Evolutionary conservation across 2,797 vertebrate species (phyloP).

Genomic region (Karalla daura): DNA sequence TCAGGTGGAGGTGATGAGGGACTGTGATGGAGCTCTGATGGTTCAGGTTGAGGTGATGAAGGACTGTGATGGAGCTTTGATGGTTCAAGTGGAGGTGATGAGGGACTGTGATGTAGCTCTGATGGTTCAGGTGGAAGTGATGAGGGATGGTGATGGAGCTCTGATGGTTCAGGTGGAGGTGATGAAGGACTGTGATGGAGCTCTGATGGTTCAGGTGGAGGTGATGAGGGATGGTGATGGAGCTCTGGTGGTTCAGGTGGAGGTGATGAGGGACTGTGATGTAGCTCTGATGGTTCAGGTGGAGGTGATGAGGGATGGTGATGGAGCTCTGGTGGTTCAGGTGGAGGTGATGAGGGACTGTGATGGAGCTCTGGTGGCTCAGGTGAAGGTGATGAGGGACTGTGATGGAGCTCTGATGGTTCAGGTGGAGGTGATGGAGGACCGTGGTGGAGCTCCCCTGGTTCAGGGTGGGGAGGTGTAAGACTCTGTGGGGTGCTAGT

Average conservation of each 20-base stretch:
- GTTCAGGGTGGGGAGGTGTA: neutral
- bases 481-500: constrained; percentile 34
- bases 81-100: neutral
- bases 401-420: neutral
- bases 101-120: too few relatives aligned
- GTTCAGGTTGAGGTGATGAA: neutral
- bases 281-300: neutral
- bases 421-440: neutral
- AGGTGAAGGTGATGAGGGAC: neutral
- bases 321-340: neutral
- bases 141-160: neutral
- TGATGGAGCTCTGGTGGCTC: neutral
- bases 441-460: neutral
- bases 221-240: neutral
- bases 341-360: accelerated
- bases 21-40: neutral
- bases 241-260: neutral
- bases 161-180: neutral
- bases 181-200: neutral
- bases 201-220: neutral
- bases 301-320: neutral
- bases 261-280: neutral
- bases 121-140: too few relatives aligned
- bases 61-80: neutral
- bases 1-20: neutral